Evolutionary conservation across 2,113 vertebrate genomes (phyloP), one percentile per base, ranked within the genome.

Genomic region (Gobio gobio): DNA sequence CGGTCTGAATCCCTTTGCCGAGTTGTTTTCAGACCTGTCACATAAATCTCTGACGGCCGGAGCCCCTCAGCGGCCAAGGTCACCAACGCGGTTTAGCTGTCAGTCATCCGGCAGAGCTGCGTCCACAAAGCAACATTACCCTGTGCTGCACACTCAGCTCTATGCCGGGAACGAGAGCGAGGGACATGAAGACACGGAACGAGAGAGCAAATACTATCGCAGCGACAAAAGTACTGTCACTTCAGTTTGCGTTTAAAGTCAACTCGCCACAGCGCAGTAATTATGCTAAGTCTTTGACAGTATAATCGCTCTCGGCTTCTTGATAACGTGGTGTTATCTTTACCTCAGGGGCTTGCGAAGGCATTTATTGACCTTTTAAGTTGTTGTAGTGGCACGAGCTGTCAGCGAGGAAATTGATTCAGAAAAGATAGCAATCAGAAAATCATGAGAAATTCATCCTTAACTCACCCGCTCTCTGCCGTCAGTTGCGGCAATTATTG

Each of bases 11-110:
- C 72, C 24, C 61, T 59, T 47, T 18, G 49, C 29, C 2, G 56
- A 59, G 77, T 61, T 45, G 61, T 83, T 77, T 83, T 75, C 75
- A 22, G 70, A 77, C 22, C 82, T 56, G 56, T 85, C 64, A 63
- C 29, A 85, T 90, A 89, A 89, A 90, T 89, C 86, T 84, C 59
- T 0, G 7, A 13, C 33, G 84, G 73, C 83, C 74, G 5, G 6
- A 64, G 75, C 77, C 64, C 89, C 87, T 89, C 74, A 81, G 81
- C 70, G 77, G 85, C 85, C 88, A 88, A 90, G 91, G 91, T 88
- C 85, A 33, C 54, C n/a, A 13, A 20, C 66, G 83, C 68, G 36
- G 45, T 87, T 88, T 82, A 78, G 18, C 84, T 88, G 79, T 78
- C 76, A 73, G 66, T 68, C 56, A 75, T 26, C 49, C 36, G 29